Evolutionary conservation across 2,113 vertebrate genomes (phyloP), one percentile per base, ranked within the genome.

Genomic region (Archilochus colubris): DNA sequence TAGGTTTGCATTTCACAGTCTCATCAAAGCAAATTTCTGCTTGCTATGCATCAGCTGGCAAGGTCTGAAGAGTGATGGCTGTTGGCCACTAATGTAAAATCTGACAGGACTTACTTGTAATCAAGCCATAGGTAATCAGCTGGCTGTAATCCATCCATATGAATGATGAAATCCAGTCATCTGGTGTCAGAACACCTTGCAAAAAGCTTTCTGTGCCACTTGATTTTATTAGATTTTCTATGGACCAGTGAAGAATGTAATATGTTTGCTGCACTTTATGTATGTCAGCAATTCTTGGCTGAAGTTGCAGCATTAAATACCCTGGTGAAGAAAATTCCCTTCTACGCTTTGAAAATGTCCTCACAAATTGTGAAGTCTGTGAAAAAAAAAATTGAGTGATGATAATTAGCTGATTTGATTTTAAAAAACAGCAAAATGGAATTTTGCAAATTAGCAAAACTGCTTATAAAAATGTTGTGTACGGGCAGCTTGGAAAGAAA

Each of bases 341-440:
- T 81, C 58, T 38, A 3, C 14, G 30, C 28, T 88, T 77, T 68
- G 67, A 91, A 89, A 77, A 73, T 5, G 33, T 69, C 70, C 67
- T 92, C 3, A 3, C 28, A 85, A 70, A 78, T 50, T 63, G 31
- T 86, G 70, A 76, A 79, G 72, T 25, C 24, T 74, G 36, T 36
- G n/a, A 5, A 69, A 94, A 97, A 94, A 97, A 94, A 97, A 86
- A 36, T 4, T 24, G 87, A 85, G 38, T 78, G 64, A 61, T 20
- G 58, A 51, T 50, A 55, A 63, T 80, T 74, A 93, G 38, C 22
- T 92, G 61, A 93, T 94, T 43, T 69, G 28, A 89, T 68, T 46
- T 21, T 85, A 80, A 53, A 96, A 72, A 40, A 55, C 17, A 69
- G 66, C 38, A 91, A 72, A 58, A 63, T 25, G 5, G 46, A 61